These are phyloP conservation scores for Anabas testudineus DNA, from an alignment of 2,797 vertebrate genomes.

Conservation along the genomic window DNA sequence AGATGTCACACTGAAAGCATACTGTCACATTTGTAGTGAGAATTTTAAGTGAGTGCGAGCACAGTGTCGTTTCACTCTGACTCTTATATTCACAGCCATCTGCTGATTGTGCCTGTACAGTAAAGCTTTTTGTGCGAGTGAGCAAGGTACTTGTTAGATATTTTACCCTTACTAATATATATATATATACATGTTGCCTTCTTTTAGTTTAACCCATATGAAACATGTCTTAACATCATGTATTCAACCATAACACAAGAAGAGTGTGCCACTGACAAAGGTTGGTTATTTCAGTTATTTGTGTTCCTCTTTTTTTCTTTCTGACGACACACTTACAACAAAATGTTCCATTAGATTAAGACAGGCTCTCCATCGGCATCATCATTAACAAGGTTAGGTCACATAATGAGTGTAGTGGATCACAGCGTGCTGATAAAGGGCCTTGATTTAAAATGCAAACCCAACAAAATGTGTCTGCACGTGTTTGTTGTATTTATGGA, in stretches of 20 bases:
- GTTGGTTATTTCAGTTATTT: slow-evolving; percentile 10
- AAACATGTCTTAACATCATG: no score
- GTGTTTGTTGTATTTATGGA: neutral
- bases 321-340: slow-evolving; percentile 10
- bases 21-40: slow-evolving; percentile 43
- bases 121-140: slow-evolving; percentile 17
- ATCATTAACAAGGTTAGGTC: neutral
- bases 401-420: neutral
- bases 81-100: slow-evolving; percentile 48
- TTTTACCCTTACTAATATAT: neutral
- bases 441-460: neutral
- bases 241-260: no score
- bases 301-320: no score
- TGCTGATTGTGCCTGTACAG: slow-evolving; percentile 9
- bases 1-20: slow-evolving; percentile 21
- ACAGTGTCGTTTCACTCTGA: slow-evolving; percentile 54
- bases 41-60: slow-evolving; percentile 6
- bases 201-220: no score
- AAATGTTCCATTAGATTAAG: neutral
- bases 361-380: neutral
- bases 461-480: no score
- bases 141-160: neutral
- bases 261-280: neutral
- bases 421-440: neutral
- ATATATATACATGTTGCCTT: no score